Evolutionary conservation across 2,797 vertebrate genomes (phyloP).

Genomic region (Choloepus didactylus): DNA sequence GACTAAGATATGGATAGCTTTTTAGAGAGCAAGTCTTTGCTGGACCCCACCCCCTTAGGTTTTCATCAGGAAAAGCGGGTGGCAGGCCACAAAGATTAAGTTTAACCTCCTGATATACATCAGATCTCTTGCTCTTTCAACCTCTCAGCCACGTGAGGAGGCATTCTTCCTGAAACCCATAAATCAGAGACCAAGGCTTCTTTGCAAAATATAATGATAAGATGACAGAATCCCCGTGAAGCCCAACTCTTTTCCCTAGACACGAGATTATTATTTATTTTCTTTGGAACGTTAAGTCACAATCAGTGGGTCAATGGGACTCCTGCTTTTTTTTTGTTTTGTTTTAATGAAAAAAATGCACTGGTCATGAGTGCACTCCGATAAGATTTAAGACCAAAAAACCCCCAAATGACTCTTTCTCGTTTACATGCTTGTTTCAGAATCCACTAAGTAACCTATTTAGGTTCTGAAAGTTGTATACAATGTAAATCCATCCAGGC

Average conservation of each 20-base stretch:
- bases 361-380: conserved; percentile 67
- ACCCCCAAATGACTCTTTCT: conserved; percentile 70
- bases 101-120: conserved; percentile 66
- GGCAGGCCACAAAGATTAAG: conserved; percentile 74
- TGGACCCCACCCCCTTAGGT: conserved; percentile 15
- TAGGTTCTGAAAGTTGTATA: conserved; percentile 84
- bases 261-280: conserved; percentile 79
- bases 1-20: neutral
- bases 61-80: conserved; percentile 79
- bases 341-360: neutral
- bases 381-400: conserved; percentile 76
- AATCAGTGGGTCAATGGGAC: conserved; percentile 49
- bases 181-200: conserved; percentile 77
- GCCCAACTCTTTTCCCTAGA: conserved; percentile 73
- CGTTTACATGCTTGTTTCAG: conserved; percentile 78
- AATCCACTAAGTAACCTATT: conserved; percentile 82
- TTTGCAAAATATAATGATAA: conserved; percentile 70
- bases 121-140: conserved; percentile 56
- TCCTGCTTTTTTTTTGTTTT: conserved; percentile 5
- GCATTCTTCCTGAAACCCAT: conserved; percentile 78
- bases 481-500: conserved; percentile 88
- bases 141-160: conserved; percentile 65
- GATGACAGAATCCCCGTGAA: conserved; percentile 68
- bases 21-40: conserved; percentile 22
- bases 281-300: conserved; percentile 68